Evolutionary conservation across 2,113 vertebrate genomes (phyloP).

Genomic region (Archilochus colubris): DNA sequence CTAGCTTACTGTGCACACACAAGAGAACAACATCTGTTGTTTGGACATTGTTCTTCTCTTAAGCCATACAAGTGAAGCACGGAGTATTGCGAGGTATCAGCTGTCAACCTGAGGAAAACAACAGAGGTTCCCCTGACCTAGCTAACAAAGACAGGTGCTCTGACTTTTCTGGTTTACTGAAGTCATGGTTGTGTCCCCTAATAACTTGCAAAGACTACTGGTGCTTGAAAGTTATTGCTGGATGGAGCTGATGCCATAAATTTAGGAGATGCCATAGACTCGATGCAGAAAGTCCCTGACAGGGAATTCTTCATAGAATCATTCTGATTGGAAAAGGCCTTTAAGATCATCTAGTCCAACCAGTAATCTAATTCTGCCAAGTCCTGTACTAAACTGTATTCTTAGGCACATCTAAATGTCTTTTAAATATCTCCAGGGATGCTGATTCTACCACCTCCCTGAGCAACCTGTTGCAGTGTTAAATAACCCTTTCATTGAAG

Average conservation of each 20-base stretch:
- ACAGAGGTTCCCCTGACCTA: background rate
- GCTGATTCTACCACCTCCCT: too few species aligned
- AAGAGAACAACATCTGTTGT: background rate
- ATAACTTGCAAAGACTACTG: background rate
- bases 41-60: background rate
- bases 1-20: accelerated
- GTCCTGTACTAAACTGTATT: too few species aligned
- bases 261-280: background rate
- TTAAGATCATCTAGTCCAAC: too few species aligned
- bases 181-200: background rate
- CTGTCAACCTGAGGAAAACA: background rate
- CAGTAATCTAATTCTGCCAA: too few species aligned
- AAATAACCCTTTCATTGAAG: too few species aligned
- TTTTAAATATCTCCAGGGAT: too few species aligned
- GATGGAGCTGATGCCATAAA: background rate
- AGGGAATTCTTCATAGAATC: too few species aligned
- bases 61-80: background rate
- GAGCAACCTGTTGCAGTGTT: too few species aligned
- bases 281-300: background rate
- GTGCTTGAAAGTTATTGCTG: background rate
- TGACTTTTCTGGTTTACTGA: background rate
- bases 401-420: too few species aligned
- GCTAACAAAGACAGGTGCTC: background rate
- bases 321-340: too few species aligned
- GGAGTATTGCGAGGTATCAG: background rate